These are phyloP conservation scores for Tamandua tetradactyla DNA, from an alignment of 2,797 vertebrate species.

Conservation along the genomic window DNA sequence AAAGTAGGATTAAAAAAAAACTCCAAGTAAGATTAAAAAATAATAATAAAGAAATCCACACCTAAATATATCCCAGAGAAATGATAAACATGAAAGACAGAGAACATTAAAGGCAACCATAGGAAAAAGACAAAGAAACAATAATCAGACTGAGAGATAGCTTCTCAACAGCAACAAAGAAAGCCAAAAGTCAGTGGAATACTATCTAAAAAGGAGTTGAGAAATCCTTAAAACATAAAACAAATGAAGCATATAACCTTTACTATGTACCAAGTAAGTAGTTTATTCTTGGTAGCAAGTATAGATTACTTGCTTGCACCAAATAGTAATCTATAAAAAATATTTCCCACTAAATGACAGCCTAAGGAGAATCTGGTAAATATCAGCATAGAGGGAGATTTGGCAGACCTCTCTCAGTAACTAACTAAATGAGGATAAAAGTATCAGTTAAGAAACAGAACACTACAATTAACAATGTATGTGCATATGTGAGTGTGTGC, in stretches of 20 bases:
- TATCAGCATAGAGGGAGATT: neutral
- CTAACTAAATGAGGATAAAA: slow-evolving; percentile 11
- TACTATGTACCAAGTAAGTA: too few species aligned
- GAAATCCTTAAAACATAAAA: neutral
- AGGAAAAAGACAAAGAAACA: slow-evolving; percentile 23
- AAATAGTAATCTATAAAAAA: neutral
- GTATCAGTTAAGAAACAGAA: slow-evolving; percentile 12
- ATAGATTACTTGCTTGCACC: too few species aligned
- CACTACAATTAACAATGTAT: neutral
- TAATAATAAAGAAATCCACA: neutral
- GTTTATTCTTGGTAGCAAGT: too few species aligned
- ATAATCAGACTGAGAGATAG: neutral
- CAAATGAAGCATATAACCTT: slow-evolving; percentile 26
- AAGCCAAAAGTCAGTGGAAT: too few species aligned
- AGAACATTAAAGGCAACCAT: neutral
- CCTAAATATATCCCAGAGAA: neutral
- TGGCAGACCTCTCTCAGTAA: neutral
- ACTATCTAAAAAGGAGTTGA: neutral
- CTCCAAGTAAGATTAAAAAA: neutral
- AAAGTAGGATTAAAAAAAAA: slow-evolving; percentile 4
- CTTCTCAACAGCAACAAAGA: neutral
- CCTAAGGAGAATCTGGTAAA: neutral
- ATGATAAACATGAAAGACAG: neutral
- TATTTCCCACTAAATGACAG: neutral
- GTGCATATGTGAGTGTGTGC: neutral